These are phyloP conservation scores for Alouatta palliata DNA, from an alignment of 2,113 vertebrate genomes.

Conservation along the genomic window DNA sequence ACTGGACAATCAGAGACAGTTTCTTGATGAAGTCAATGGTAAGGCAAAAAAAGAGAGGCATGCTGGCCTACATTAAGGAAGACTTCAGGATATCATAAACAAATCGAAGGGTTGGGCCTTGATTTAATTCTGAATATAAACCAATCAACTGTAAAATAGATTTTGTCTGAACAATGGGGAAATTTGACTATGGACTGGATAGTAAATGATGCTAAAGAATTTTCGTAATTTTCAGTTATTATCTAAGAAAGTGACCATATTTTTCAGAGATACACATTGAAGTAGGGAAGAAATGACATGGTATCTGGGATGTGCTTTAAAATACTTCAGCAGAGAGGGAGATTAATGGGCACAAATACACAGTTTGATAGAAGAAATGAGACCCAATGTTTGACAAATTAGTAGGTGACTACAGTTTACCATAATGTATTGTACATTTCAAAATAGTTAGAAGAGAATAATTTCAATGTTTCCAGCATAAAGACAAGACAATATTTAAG, in stretches of 20 bases:
- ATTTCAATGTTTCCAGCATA: neutral
- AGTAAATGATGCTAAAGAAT: neutral
- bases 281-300: neutral
- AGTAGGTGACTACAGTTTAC: neutral
- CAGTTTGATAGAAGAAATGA: neutral
- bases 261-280: neutral
- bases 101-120: neutral
- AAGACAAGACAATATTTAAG: neutral
- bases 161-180: neutral
- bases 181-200: neutral
- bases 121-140: neutral
- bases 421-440: neutral
- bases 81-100: neutral
- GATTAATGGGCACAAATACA: neutral
- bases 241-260: neutral
- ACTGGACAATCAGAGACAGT: neutral
- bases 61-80: neutral
- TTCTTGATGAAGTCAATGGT: neutral
- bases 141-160: neutral
- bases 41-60: neutral
- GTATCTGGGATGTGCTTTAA: neutral
- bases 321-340: neutral
- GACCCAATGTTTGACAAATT: neutral
- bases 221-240: neutral
- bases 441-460: neutral